These are phyloP conservation scores for Pocillopora meandrina DNA, from an alignment of 92 coral and sea anemone species.

Conservation along the genomic window DNA sequence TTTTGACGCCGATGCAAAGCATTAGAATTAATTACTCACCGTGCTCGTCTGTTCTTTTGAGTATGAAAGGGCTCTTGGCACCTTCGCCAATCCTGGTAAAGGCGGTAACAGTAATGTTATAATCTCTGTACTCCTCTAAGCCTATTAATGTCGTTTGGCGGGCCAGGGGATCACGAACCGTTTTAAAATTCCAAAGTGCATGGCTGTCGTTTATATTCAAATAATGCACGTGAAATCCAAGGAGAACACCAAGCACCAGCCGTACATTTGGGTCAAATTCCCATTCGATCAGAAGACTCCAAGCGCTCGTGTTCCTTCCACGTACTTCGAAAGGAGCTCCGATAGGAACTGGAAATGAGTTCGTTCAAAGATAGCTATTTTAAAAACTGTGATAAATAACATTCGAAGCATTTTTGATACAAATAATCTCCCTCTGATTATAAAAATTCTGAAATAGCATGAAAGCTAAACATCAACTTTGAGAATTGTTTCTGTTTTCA, in stretches of 20 bases:
- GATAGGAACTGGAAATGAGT: constrained; percentile 37
- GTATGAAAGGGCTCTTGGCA: constrained; percentile 16
- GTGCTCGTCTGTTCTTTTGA: constrained; percentile 66
- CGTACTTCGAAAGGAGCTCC: constrained; percentile 42
- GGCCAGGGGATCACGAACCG: constrained; percentile 17
- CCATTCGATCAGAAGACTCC: constrained; percentile 44
- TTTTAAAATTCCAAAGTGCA: constrained; percentile 11
- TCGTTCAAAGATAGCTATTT: not conserved
- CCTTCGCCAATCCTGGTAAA: constrained; percentile 69
- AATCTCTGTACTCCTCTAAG: constrained; percentile 58
- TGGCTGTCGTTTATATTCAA: constrained; percentile 31
- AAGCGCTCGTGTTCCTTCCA: constrained; percentile 52
- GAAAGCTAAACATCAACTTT: too few species aligned
- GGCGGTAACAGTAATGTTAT: constrained; percentile 66
- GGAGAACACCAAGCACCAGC: constrained; percentile 67
- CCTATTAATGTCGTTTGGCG: constrained; percentile 11
- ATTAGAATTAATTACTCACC: constrained; percentile 34
- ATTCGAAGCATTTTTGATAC: too few species aligned
- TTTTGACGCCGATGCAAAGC: too few species aligned
- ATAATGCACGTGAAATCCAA: constrained; percentile 59
- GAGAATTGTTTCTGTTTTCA: too few species aligned
- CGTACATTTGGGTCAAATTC: constrained; percentile 53
- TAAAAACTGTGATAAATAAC: too few species aligned
- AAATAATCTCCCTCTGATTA: too few species aligned
- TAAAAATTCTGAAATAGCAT: too few species aligned